These are phyloP conservation scores for Aphelocoma coerulescens DNA, from an alignment of 2,113 vertebrate species.

Conservation along the genomic window DNA sequence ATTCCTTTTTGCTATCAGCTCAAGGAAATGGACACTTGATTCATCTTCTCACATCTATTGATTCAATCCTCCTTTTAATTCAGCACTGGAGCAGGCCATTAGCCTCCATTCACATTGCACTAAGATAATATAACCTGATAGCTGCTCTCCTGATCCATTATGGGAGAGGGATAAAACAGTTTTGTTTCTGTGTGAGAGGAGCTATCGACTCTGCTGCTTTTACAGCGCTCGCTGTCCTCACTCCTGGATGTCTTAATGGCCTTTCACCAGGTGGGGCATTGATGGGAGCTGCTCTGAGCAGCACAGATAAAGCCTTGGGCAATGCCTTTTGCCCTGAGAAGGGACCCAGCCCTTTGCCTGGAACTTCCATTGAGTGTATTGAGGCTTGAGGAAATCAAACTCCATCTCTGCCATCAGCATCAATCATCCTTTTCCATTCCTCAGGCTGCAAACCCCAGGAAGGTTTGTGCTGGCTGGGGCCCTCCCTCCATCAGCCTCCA, in stretches of 20 bases:
- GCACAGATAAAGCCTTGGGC: background rate
- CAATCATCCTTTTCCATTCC: background rate
- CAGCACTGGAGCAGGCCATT: constrained; percentile 23
- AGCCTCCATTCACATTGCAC: constrained; percentile 27
- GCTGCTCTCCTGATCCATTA: constrained; percentile 37
- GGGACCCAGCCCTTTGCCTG: background rate
- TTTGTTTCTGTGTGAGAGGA: constrained; percentile 16
- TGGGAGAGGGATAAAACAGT: background rate
- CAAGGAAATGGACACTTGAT: constrained; percentile 52
- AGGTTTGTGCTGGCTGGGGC: background rate
- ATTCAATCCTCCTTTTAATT: constrained; percentile 46
- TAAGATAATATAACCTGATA: constrained; percentile 32
- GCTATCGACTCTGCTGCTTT: constrained; percentile 5
- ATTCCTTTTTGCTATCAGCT: constrained; percentile 18
- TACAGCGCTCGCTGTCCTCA: background rate
- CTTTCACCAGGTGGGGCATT: background rate
- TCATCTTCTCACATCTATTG: constrained; percentile 37
- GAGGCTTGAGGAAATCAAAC: background rate
- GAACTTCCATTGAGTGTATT: background rate
- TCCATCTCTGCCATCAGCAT: background rate
- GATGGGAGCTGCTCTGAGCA: background rate
- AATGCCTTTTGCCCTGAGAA: background rate
- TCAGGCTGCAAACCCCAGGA: background rate
- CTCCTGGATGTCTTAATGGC: background rate
- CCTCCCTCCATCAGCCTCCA: background rate